A percentile compares a stretch with the other conserved stretches of the same genome.
Evolutionary conservation across 2,797 vertebrate species (phyloP).

Genomic region (Novumbra hubbsi): DNA sequence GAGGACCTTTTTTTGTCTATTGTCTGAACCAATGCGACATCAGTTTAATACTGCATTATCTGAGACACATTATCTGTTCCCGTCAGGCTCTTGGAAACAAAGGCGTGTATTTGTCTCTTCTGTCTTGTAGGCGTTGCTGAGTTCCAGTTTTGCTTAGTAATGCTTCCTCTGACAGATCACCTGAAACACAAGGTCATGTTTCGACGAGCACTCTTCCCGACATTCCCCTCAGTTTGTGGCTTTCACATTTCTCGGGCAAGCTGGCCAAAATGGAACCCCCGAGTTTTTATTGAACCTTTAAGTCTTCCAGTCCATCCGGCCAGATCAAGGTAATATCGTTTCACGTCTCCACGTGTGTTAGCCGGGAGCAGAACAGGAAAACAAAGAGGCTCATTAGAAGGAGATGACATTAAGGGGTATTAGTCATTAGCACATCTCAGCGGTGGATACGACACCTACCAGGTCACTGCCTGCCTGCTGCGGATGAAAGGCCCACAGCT

Average conservation of each 20-base stretch:
- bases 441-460: not conserved
- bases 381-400: slow-evolving; percentile 20
- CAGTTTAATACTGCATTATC: slow-evolving; percentile 8
- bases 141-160: not conserved
- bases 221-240: too few relatives aligned
- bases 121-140: not conserved
- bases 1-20: slow-evolving; percentile 55
- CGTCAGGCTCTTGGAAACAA: slow-evolving; percentile 1
- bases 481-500: slow-evolving; percentile 25
- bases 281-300: too few relatives aligned
- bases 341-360: not conserved
- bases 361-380: not conserved
- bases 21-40: slow-evolving; percentile 60
- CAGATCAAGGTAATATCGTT: not conserved
- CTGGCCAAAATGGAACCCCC: too few relatives aligned
- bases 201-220: too few relatives aligned
- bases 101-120: not conserved
- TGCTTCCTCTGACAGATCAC: too few relatives aligned
- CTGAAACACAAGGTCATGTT: too few relatives aligned
- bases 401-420: slow-evolving; percentile 27
- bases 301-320: not conserved
- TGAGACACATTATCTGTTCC: not conserved
- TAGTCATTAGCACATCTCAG: slow-evolving; percentile 27
- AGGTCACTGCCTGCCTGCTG: slow-evolving; percentile 8
- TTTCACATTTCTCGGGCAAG: too few relatives aligned